Conservation (phyloP, 2,113 vertebrate genomes). For the Oncorhynchus mykiss region DNA sequence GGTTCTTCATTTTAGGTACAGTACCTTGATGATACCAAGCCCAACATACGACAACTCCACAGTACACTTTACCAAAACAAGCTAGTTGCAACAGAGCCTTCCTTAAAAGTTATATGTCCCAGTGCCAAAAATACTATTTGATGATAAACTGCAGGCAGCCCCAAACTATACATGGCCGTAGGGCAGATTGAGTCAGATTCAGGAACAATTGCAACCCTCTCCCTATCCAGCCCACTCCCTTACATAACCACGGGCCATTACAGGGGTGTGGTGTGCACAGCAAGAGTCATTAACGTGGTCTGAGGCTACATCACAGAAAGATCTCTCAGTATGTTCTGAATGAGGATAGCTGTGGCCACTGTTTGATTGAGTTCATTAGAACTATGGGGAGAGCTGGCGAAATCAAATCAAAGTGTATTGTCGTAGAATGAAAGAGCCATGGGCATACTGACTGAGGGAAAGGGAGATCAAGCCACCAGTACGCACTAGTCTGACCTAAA, state of each 20-base stretch:
- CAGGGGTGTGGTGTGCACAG: constrained; percentile 54
- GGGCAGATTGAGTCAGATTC: constrained; percentile 63
- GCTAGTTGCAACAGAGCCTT: constrained; percentile 13
- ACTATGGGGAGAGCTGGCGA: background rate
- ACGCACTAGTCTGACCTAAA: too few species aligned
- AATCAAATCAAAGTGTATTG: background rate
- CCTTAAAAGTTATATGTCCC: constrained; percentile 40
- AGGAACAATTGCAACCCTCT: constrained; percentile 58
- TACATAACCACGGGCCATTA: constrained; percentile 64
- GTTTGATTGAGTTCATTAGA: background rate
- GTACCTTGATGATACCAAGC: background rate
- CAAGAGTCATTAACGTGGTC: constrained; percentile 52
- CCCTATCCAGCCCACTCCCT: constrained; percentile 59
- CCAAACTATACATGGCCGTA: constrained; percentile 53
- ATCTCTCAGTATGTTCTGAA: constrained; percentile 20
- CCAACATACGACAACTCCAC: background rate
- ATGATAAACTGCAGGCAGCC: constrained; percentile 50
- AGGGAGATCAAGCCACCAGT: too few species aligned
- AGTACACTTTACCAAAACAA: constrained; percentile 12
- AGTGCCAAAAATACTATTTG: constrained; percentile 66
- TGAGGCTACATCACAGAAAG: constrained; percentile 35
- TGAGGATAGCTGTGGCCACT: background rate
- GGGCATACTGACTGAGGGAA: too few species aligned
- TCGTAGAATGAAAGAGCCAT: background rate
- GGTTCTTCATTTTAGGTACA: too few species aligned